Conservation (phyloP, 2,888 invertebrate genomes). For the Dascillus cervinus region DNA sequence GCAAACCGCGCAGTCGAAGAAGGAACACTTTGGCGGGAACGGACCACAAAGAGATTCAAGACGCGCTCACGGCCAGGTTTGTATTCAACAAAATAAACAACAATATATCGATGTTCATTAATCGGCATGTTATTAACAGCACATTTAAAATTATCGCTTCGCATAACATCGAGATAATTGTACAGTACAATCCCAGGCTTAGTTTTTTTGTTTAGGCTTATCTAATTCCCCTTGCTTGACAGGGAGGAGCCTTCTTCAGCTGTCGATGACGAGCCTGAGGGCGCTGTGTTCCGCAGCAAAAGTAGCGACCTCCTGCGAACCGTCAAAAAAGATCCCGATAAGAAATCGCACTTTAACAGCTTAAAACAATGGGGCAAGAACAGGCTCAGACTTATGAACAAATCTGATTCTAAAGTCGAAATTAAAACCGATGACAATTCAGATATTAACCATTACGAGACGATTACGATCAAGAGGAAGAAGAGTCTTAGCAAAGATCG, state of each 20-base stretch:
- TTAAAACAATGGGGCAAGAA: constrained; percentile 81
- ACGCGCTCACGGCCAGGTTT: constrained; percentile 73
- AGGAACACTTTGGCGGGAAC: constrained; percentile 87
- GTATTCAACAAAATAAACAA: too few relatives aligned
- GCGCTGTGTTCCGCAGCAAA: constrained; percentile 56
- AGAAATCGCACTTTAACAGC: constrained; percentile 68
- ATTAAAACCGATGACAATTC: constrained; percentile 51
- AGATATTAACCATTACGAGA: constrained; percentile 59
- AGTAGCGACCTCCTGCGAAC: constrained; percentile 67
- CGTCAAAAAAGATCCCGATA: constrained; percentile 54
- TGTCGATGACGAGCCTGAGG: constrained; percentile 41
- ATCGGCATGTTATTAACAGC: too few relatives aligned
- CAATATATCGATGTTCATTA: too few relatives aligned
- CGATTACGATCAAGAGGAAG: constrained; percentile 56
- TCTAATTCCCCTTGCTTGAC: constrained; percentile 15
- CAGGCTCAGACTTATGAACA: constrained; percentile 65
- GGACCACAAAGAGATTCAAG: constrained; percentile 82
- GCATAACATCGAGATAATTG: too few relatives aligned
- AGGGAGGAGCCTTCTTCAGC: constrained; percentile 35
- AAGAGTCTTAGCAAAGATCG: constrained; percentile 54
- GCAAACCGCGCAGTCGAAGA: constrained; percentile 74
- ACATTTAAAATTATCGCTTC: too few relatives aligned
- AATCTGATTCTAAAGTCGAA: constrained; percentile 46
- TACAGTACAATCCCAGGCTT: too few relatives aligned
- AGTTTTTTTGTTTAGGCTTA: too few relatives aligned